A percentile compares a stretch with the other conserved stretches of the same genome.
These are phyloP conservation scores for Platycheirus rosarum DNA, from an alignment of 2,888 invertebrate genomes.

Conservation along the genomic window DNA sequence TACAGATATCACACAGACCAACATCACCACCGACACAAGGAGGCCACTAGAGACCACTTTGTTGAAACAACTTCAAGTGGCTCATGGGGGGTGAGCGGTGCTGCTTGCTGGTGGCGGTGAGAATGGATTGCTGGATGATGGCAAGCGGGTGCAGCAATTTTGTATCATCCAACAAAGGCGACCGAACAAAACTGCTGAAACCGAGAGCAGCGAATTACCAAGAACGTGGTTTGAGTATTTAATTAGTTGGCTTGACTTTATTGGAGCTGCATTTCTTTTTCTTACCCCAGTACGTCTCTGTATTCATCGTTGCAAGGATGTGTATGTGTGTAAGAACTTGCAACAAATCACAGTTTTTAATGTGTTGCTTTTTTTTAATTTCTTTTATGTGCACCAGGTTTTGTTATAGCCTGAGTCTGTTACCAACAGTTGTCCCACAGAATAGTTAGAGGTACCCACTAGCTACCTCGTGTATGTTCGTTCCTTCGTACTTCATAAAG, in stretches of 20 bases:
- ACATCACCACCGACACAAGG: slow-evolving; percentile 69
- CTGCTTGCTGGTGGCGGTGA: slow-evolving; percentile 18
- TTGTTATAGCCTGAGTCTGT: slow-evolving; percentile 58
- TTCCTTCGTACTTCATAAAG: slow-evolving; percentile 27
- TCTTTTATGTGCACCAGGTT: slow-evolving; percentile 39
- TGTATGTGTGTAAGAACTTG: slow-evolving; percentile 54
- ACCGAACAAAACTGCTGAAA: slow-evolving; percentile 72
- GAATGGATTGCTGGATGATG: slow-evolving; percentile 62
- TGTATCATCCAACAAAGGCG: slow-evolving; percentile 71
- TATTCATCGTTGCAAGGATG: slow-evolving; percentile 42
- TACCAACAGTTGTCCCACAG: slow-evolving; percentile 51
- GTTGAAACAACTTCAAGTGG: slow-evolving; percentile 69
- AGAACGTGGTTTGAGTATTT: slow-evolving; percentile 73
- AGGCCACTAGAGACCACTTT: slow-evolving; percentile 73
- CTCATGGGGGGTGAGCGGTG: slow-evolving; percentile 6
- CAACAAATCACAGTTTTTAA: slow-evolving; percentile 53
- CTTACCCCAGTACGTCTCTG: slow-evolving; percentile 26
- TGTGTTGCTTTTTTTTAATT: slow-evolving; percentile 25
- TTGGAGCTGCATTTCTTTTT: slow-evolving; percentile 71
- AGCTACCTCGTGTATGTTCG: slow-evolving; percentile 22
- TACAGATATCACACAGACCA: slow-evolving; percentile 72
- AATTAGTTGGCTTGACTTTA: slow-evolving; percentile 72
- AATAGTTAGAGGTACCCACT: slow-evolving; percentile 22
- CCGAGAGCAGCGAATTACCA: slow-evolving; percentile 73
- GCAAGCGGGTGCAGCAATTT: slow-evolving; percentile 71